Conservation (phyloP, 2,113 vertebrate genomes). For the Piliocolobus tephrosceles region DNA sequence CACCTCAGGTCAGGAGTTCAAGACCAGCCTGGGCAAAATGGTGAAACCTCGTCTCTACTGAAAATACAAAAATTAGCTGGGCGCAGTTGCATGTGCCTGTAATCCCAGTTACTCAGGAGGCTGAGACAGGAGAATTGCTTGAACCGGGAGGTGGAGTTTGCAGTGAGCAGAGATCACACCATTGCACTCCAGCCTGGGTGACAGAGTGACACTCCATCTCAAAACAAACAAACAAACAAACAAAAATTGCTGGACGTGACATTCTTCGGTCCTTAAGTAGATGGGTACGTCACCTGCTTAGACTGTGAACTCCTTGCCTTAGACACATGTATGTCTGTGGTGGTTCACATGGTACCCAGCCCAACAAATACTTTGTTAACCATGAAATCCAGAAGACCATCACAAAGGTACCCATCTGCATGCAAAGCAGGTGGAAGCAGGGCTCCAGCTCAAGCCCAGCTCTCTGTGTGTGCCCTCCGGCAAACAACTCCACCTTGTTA, state of each 20-base stretch:
- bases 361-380: background rate
- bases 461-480: rapidly evolving
- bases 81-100: too few species aligned
- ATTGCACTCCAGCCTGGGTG: too few species aligned
- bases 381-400: background rate
- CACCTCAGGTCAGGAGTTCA: too few species aligned
- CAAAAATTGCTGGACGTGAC: background rate
- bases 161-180: too few species aligned
- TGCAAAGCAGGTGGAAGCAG: rapidly evolving
- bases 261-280: rapidly evolving
- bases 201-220: too few species aligned
- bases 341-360: background rate
- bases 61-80: too few species aligned
- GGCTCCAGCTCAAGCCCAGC: background rate
- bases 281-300: rapidly evolving
- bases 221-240: too few species aligned
- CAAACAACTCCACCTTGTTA: rapidly evolving
- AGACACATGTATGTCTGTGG: background rate
- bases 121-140: too few species aligned
- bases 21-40: too few species aligned
- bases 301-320: background rate
- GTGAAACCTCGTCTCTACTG: too few species aligned
- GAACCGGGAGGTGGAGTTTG: rapidly evolving
- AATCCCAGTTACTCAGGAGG: too few species aligned
- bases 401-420: rapidly evolving